A percentile compares a stretch with the other conserved stretches of the same genome.
phyloP scores from a whole-genome alignment of 2,888 invertebrate species.

The Pachydiplax longipennis region DNA sequence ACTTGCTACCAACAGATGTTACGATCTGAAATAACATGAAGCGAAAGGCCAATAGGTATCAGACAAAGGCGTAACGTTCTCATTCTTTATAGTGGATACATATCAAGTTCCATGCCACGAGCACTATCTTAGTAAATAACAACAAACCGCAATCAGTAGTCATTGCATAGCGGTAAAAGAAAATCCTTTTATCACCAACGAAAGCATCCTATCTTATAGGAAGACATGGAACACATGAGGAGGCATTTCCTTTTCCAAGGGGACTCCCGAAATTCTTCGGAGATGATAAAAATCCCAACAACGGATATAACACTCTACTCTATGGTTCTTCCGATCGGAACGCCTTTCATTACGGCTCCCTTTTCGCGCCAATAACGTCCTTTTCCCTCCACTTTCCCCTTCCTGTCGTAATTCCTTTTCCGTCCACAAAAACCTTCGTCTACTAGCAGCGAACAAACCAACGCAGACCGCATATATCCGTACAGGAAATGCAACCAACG shows the following conservation, averaged over 20 bases:
- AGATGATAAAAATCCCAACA: neutral
- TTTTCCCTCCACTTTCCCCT: neutral
- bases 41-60: no score
- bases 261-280: neutral
- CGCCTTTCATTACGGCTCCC: neutral
- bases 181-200: no score
- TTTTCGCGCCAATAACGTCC: neutral
- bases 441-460: neutral
- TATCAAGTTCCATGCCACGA: no score
- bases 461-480: constrained; percentile 20
- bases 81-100: no score
- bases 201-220: no score
- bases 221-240: no score
- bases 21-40: no score
- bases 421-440: neutral
- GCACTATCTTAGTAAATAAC: no score
- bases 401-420: neutral
- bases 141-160: no score
- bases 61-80: no score
- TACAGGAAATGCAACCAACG: constrained; percentile 7
- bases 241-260: neutral
- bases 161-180: no score
- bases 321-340: neutral
- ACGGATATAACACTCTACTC: neutral
- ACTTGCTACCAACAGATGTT: no score